Percentiles rank a stretch among this genome's conserved stretches.
Evolutionary conservation across 1,140 invertebrate genomes (phyloP).

Genomic region (Rhyacophila brunnea): DNA sequence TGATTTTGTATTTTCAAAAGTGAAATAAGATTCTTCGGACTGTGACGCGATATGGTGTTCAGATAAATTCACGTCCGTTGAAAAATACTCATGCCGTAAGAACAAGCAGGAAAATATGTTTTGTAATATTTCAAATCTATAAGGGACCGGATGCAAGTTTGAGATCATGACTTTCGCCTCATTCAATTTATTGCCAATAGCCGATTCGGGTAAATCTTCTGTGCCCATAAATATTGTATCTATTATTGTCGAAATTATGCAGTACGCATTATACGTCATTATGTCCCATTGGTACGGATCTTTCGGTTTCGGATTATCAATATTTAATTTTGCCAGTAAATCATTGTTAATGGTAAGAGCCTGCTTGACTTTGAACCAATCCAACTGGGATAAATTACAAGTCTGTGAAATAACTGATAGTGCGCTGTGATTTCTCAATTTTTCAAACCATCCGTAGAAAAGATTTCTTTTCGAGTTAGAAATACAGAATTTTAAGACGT

Average conservation of each 20-base stretch:
- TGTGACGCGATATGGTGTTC: slow-evolving; percentile 46
- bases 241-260: slow-evolving; percentile 49
- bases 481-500: slow-evolving; percentile 51
- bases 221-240: slow-evolving; percentile 45
- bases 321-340: slow-evolving; percentile 43
- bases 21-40: slow-evolving; percentile 53
- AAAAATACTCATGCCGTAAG: slow-evolving; percentile 51
- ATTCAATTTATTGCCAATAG: slow-evolving; percentile 43
- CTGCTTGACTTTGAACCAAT: slow-evolving; percentile 50
- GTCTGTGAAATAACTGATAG: slow-evolving; percentile 52
- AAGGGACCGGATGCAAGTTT: slow-evolving; percentile 46
- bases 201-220: slow-evolving; percentile 40
- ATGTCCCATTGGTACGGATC: slow-evolving; percentile 44
- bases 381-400: slow-evolving; percentile 49
- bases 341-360: slow-evolving; percentile 49
- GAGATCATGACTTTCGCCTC: slow-evolving; percentile 48
- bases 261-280: slow-evolving; percentile 50
- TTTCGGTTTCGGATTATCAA: slow-evolving; percentile 38
- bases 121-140: slow-evolving; percentile 50
- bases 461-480: slow-evolving; percentile 50
- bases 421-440: slow-evolving; percentile 48
- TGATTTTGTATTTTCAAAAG: slow-evolving; percentile 44
- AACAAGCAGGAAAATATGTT: slow-evolving; percentile 53
- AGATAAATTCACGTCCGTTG: slow-evolving; percentile 45
- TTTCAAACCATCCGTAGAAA: slow-evolving; percentile 48